These are phyloP conservation scores for Phytoseiulus persimilis DNA, from an alignment of 2,888 invertebrate genomes.

Conservation along the genomic window DNA sequence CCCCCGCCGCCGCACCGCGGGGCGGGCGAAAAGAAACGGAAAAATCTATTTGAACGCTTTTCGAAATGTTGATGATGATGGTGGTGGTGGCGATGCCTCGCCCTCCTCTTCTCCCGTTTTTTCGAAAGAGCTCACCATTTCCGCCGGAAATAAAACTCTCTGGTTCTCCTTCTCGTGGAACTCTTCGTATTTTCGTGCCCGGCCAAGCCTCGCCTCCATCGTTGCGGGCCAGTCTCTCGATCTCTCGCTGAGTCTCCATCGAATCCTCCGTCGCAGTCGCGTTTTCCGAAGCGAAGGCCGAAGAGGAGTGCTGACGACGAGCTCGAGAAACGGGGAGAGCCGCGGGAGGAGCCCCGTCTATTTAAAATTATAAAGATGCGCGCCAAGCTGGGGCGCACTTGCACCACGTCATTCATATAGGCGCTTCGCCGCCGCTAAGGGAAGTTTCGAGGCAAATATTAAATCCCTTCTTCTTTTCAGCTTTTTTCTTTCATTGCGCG, in stretches of 20 bases:
- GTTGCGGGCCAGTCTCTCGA: background rate
- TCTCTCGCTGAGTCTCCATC: background rate
- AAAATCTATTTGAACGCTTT: constrained; percentile 37
- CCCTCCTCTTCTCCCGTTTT: constrained; percentile 10
- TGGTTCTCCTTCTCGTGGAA: background rate
- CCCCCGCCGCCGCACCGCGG: background rate
- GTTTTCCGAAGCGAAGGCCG: background rate
- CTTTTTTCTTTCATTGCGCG: background rate
- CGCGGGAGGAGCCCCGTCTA: background rate
- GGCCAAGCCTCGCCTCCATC: background rate
- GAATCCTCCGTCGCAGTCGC: background rate
- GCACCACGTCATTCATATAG: background rate
- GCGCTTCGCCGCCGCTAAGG: background rate
- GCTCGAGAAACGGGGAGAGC: background rate
- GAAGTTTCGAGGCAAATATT: background rate
- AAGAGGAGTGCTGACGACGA: background rate
- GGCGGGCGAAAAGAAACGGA: background rate
- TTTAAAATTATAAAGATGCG: constrained; percentile 37
- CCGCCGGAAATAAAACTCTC: constrained; percentile 37
- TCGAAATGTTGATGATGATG: constrained; percentile 16
- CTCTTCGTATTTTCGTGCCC: background rate
- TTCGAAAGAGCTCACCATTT: constrained; percentile 37
- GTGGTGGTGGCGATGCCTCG: background rate
- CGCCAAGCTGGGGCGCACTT: background rate
- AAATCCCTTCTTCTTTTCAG: background rate